These are phyloP conservation scores for Zaprionus tsacasi DNA, from an alignment of 1,140 invertebrate species.

Conservation along the genomic window DNA sequence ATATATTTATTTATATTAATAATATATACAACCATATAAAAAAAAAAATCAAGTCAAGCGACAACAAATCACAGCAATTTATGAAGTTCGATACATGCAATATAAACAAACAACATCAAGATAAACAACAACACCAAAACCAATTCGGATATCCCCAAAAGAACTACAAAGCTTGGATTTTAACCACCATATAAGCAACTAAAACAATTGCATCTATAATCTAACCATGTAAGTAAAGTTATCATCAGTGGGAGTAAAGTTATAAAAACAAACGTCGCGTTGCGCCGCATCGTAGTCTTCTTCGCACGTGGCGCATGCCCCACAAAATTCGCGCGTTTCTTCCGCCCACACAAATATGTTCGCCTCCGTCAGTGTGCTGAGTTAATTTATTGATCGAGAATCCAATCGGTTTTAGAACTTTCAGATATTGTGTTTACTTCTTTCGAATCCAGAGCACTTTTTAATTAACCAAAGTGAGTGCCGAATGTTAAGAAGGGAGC, in stretches of 20 bases:
- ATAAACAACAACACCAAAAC: slow-evolving; percentile 12
- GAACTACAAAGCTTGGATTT: slow-evolving; percentile 19
- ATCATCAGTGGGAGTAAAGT: neutral
- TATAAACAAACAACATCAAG: slow-evolving; percentile 15
- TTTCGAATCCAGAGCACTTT: neutral
- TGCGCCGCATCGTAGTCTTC: neutral
- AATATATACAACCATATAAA: slow-evolving; percentile 23
- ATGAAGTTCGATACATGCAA: slow-evolving; percentile 12
- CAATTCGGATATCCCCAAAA: slow-evolving; percentile 33
- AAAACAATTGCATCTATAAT: slow-evolving; percentile 9
- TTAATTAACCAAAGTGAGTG: neutral
- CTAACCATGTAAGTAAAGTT: slow-evolving; percentile 32
- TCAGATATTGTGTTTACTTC: neutral
- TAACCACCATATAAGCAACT: slow-evolving; percentile 14
- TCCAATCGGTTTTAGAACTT: neutral
- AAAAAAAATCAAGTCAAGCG: slow-evolving; percentile 42
- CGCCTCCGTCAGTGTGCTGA: neutral
- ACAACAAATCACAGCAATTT: slow-evolving; percentile 25
- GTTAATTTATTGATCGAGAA: slow-evolving; percentile 25
- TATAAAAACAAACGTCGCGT: neutral
- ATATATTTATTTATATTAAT: slow-evolving; percentile 36
- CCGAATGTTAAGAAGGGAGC: neutral
- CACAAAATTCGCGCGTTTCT: slow-evolving; percentile 17
- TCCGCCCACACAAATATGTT: neutral
- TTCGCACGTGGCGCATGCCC: slow-evolving; percentile 41